These are phyloP conservation scores for Holacanthus passer DNA, from an alignment of 2,113 vertebrate genomes.

Conservation along the genomic window DNA sequence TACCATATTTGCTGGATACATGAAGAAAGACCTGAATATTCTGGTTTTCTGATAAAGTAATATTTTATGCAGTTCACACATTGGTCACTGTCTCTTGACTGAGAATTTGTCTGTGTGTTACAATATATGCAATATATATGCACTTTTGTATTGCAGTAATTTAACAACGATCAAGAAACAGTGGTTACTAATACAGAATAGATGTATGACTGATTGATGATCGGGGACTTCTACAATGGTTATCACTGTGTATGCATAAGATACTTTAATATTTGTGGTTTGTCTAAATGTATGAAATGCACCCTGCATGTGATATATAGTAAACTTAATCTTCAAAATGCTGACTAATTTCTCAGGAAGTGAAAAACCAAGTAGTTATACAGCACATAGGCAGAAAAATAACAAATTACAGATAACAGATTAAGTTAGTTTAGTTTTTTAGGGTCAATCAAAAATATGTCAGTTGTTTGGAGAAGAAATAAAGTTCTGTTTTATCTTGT, in stretches of 20 bases:
- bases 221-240: constrained; percentile 78
- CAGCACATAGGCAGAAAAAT: neutral
- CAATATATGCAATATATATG: neutral
- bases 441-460: neutral
- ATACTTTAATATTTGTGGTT: constrained; percentile 31
- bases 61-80: neutral
- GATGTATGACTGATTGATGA: neutral
- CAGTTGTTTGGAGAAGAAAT: constrained; percentile 48
- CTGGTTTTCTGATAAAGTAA: neutral
- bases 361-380: constrained; percentile 31
- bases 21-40: neutral
- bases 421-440: neutral
- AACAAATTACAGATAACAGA: neutral
- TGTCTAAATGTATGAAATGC: constrained; percentile 59
- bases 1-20: constrained; percentile 2
- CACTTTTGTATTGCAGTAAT: constrained; percentile 7
- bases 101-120: constrained; percentile 2
- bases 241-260: constrained; percentile 43
- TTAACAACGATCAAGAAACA: constrained; percentile 10
- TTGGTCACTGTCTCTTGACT: constrained; percentile 26
- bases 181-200: constrained; percentile 15
- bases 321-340: constrained; percentile 17
- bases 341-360: neutral
- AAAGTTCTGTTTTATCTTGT: constrained; percentile 5
- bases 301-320: constrained; percentile 68